These are phyloP conservation scores for Sebastes goodei DNA, from an alignment of 2,797 vertebrate species.

Conservation along the genomic window DNA sequence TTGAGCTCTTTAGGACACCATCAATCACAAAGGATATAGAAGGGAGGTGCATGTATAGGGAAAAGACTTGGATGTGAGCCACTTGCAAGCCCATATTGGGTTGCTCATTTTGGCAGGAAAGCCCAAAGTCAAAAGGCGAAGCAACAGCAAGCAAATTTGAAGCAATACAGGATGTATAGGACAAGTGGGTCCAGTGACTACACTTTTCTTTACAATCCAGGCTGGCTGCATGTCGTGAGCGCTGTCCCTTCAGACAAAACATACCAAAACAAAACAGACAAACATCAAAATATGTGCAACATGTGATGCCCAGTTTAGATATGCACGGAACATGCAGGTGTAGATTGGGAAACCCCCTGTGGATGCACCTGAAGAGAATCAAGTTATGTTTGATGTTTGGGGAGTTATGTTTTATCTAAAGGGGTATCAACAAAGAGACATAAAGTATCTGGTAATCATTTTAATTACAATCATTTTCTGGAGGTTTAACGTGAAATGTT, in stretches of 20 bases:
- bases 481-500: neutral
- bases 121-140: neutral
- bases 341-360: neutral
- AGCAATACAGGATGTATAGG: too few species aligned
- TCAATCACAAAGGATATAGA: neutral
- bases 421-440: neutral
- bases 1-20: neutral
- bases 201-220: too few species aligned
- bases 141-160: fast-evolving
- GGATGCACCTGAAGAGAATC: neutral
- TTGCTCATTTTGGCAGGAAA: neutral
- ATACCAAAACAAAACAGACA: neutral
- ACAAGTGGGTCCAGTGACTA: too few species aligned
- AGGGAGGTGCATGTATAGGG: neutral
- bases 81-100: neutral
- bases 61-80: neutral
- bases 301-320: neutral
- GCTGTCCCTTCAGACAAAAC: neutral
- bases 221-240: too few species aligned
- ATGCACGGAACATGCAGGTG: neutral
- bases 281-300: neutral
- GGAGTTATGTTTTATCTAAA: neutral
- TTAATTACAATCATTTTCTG: neutral
- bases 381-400: too few species aligned
- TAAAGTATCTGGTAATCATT: neutral